These are phyloP conservation scores for Pristionchus japonicus DNA, from an alignment of 2,888 invertebrate genomes.

Conservation along the genomic window DNA sequence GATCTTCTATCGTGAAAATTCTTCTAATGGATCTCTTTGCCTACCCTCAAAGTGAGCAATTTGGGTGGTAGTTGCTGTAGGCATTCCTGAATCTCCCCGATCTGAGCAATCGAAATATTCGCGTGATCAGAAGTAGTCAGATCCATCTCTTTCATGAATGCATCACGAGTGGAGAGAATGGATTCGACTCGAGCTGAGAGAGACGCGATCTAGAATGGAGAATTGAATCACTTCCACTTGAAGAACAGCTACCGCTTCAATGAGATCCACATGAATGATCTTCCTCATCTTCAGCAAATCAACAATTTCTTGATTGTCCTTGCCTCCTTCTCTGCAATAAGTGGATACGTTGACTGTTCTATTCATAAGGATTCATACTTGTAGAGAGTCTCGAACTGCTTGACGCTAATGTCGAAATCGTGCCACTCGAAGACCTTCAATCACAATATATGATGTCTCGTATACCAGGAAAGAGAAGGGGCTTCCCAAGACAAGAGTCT, in stretches of 20 bases:
- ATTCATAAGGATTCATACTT: constrained; percentile 47
- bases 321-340: constrained; percentile 59
- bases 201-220: constrained; percentile 30
- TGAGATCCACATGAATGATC: constrained; percentile 58
- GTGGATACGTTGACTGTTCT: not conserved
- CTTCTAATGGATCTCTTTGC: not conserved
- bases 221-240: not conserved
- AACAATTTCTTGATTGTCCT: constrained; percentile 61
- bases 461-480: no score
- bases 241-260: not conserved
- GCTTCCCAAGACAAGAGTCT: not conserved
- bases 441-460: not conserved
- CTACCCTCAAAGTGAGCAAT: constrained; percentile 27
- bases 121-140: constrained; percentile 30
- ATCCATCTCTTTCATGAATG: constrained; percentile 49
- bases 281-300: constrained; percentile 68
- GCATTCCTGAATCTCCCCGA: constrained; percentile 48
- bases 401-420: constrained; percentile 62
- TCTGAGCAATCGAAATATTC: constrained; percentile 30
- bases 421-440: constrained; percentile 58
- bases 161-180: constrained; percentile 50
- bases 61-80: constrained; percentile 49
- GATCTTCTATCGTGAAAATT: not conserved
- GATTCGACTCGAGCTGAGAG: constrained; percentile 47
- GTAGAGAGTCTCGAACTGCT: constrained; percentile 58